Percentiles rank a stretch among this genome's conserved stretches.
phyloP scores from a whole-genome alignment of 2,113 vertebrate species.

The Porphyrio hochstetteri region DNA sequence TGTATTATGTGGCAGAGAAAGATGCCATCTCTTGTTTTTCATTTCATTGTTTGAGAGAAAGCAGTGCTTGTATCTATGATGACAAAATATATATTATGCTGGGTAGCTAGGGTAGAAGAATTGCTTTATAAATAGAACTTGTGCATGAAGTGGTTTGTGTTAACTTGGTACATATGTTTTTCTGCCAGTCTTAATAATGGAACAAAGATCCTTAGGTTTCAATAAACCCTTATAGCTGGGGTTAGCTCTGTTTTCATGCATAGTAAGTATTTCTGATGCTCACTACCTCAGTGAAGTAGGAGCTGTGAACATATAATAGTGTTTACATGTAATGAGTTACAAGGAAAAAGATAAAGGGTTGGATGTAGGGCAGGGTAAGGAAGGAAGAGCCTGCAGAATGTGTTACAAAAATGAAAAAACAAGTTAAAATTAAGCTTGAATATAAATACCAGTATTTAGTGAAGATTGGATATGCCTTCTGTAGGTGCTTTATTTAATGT shows the following conservation, averaged over 20 bases:
- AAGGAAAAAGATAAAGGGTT: neutral
- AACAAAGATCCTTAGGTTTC: neutral
- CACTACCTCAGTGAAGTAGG: neutral
- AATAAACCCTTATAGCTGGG: neutral
- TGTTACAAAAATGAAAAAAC: neutral
- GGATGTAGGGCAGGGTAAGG: neutral
- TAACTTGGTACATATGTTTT: slow-evolving; percentile 12
- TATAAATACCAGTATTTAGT: neutral
- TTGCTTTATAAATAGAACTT: slow-evolving; percentile 53
- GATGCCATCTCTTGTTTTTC: slow-evolving; percentile 20
- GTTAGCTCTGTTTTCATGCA: neutral
- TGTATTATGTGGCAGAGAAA: neutral
- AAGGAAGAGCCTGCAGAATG: neutral
- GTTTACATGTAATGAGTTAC: neutral
- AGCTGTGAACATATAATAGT: neutral
- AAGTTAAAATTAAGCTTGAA: neutral
- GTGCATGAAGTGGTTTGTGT: neutral
- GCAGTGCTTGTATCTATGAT: slow-evolving; percentile 25
- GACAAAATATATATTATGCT: neutral
- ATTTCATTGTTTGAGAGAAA: slow-evolving; percentile 25
- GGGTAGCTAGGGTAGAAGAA: slow-evolving; percentile 1
- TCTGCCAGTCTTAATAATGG: neutral
- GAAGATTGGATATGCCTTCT: neutral
- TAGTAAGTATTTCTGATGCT: neutral
- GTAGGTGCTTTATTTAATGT: neutral